Conservation (phyloP, 2,888 invertebrate genomes). For the Calameuta idolon region DNA sequence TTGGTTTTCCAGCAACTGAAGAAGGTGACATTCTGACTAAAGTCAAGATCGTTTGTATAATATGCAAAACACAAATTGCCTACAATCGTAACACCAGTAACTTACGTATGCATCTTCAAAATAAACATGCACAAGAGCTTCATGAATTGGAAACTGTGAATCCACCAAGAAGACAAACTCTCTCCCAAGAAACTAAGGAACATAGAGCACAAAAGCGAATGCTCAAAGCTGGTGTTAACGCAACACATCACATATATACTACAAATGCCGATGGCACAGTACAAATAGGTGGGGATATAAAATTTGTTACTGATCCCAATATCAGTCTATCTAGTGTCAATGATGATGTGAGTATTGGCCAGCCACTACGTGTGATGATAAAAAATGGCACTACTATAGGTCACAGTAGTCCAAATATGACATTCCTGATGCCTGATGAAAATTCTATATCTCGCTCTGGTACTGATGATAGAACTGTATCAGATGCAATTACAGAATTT, state of each 20-base stretch:
- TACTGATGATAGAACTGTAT: slow-evolving; percentile 62
- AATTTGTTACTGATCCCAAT: slow-evolving; percentile 64
- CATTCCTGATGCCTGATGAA: slow-evolving; percentile 59
- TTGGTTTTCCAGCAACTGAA: slow-evolving; percentile 69
- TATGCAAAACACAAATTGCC: slow-evolving; percentile 69
- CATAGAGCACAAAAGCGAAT: slow-evolving; percentile 57
- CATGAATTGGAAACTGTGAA: slow-evolving; percentile 59
- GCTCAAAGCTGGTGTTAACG: slow-evolving; percentile 49
- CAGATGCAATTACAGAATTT: slow-evolving; percentile 67
- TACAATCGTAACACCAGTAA: slow-evolving; percentile 70
- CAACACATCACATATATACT: slow-evolving; percentile 61
- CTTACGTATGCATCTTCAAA: slow-evolving; percentile 68
- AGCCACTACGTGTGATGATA: slow-evolving; percentile 54
- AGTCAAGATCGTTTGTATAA: slow-evolving; percentile 68
- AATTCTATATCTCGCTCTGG: slow-evolving; percentile 44
- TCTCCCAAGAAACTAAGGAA: slow-evolving; percentile 59
- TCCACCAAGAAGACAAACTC: slow-evolving; percentile 55
- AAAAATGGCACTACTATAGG: slow-evolving; percentile 41
- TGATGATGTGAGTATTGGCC: slow-evolving; percentile 54
- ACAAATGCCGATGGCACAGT: slow-evolving; percentile 65
- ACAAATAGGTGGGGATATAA: slow-evolving; percentile 65
- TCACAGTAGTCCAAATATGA: slow-evolving; percentile 50
- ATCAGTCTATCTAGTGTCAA: slow-evolving; percentile 58
- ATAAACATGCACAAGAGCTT: slow-evolving; percentile 66
- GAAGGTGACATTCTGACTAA: slow-evolving; percentile 66